phyloP scores from a whole-genome alignment of 2,113 vertebrate genomes.

The Chamaea fasciata region DNA sequence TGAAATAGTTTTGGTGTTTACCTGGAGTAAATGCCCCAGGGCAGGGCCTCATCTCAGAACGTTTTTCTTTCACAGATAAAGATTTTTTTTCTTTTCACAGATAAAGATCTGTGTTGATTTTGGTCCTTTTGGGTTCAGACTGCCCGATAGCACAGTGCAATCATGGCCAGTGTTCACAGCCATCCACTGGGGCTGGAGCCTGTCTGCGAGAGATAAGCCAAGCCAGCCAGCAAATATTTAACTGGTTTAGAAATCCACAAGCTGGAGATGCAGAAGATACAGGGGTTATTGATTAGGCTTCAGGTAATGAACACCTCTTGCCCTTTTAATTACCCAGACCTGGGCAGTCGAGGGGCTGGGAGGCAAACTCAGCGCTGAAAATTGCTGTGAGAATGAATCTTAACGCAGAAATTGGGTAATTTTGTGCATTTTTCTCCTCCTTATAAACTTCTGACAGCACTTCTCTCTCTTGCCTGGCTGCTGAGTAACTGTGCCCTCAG shows the following conservation, averaged over 20 bases:
- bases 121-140: background rate
- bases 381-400: background rate
- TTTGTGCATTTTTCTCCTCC: background rate
- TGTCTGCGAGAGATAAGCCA: slow-evolving; percentile 58
- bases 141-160: background rate
- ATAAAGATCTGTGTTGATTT: slow-evolving; percentile 11
- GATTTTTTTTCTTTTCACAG: background rate
- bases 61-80: slow-evolving; percentile 23
- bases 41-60: background rate
- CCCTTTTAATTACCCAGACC: background rate
- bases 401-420: background rate
- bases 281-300: background rate
- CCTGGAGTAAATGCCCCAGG: background rate
- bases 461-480: background rate
- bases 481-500: background rate
- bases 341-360: accelerated
- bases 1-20: background rate
- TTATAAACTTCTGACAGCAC: background rate
- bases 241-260: slow-evolving; percentile 4
- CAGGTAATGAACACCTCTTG: background rate
- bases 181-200: slow-evolving; percentile 17
- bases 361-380: background rate
- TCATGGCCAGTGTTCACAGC: slow-evolving; percentile 22
- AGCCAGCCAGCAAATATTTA: slow-evolving; percentile 47
- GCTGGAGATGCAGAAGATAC: background rate